A percentile compares a stretch with the other conserved stretches of the same genome.
Conservation (phyloP, 1,140 invertebrate species). For the Pseudoatta argentina region DNA sequence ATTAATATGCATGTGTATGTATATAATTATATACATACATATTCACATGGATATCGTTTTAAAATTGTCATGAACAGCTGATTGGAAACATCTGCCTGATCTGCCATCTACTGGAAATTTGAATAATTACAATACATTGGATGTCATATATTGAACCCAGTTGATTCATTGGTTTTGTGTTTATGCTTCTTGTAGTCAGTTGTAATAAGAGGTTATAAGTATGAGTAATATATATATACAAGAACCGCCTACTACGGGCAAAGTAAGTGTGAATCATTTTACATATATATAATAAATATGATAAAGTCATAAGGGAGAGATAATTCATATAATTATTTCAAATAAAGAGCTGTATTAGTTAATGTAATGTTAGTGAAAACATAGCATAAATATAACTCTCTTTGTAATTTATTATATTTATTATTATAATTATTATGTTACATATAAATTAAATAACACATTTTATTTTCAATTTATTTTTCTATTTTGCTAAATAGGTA, state of each 20-base stretch:
- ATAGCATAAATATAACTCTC: conserved; percentile 17
- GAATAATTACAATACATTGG: not conserved
- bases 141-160: not conserved
- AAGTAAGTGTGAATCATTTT: conserved; percentile 88
- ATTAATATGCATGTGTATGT: too few relatives aligned
- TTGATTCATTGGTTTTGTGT: not conserved
- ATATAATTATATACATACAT: too few relatives aligned
- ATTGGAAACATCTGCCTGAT: not conserved
- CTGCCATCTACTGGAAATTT: conserved; percentile 7
- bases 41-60: too few relatives aligned
- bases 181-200: not conserved
- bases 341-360: not conserved
- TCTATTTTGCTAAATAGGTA: conserved; percentile 88
- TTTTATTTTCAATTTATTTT: conserved; percentile 60
- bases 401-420: conserved; percentile 24
- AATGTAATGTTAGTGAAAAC: not conserved
- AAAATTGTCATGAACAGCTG: conserved; percentile 3
- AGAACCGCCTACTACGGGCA: conserved; percentile 97
- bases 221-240: conserved; percentile 99
- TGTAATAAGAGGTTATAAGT: conserved; percentile 52
- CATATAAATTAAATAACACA: not conserved
- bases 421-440: conserved; percentile 50
- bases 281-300: too few relatives aligned
- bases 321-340: not conserved
- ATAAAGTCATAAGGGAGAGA: too few relatives aligned